Conservation (phyloP, 2,888 invertebrate genomes). For the Tyria jacobaeae region DNA sequence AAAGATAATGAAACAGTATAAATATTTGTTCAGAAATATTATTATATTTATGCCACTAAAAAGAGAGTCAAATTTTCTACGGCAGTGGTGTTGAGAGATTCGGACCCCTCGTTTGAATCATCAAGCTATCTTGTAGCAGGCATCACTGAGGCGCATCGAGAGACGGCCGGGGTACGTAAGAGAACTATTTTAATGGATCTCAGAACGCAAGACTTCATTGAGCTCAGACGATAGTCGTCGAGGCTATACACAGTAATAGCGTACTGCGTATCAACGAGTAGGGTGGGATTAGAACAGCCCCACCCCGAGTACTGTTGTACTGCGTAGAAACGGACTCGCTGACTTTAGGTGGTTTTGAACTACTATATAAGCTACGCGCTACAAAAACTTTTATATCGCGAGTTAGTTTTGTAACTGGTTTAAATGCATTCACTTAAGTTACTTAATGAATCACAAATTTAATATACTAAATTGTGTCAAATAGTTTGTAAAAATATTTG, state of each 20-base stretch:
- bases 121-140: slow-evolving; percentile 5
- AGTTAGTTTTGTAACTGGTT: slow-evolving; percentile 5
- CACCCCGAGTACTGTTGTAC: slow-evolving; percentile 15
- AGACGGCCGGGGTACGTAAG: slow-evolving; percentile 6
- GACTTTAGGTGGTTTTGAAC: not conserved
- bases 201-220: slow-evolving; percentile 3
- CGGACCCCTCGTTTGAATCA: not conserved
- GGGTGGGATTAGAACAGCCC: slow-evolving; percentile 18
- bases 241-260: slow-evolving; percentile 7
- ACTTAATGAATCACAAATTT: not conserved
- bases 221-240: slow-evolving; percentile 2
- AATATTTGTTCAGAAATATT: too few relatives aligned
- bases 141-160: slow-evolving; percentile 1
- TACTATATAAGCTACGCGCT: not conserved
- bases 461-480: not conserved
- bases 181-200: not conserved
- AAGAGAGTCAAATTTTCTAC: slow-evolving; percentile 20
- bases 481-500: not conserved
- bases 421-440: not conserved
- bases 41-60: not conserved
- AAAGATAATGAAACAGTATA: too few relatives aligned
- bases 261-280: not conserved
- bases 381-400: slow-evolving; percentile 12
- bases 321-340: slow-evolving; percentile 26
- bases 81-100: slow-evolving; percentile 10